A percentile compares a stretch with the other conserved stretches of the same genome.
These are phyloP conservation scores for Cephus pulcher DNA, from an alignment of 2,888 invertebrate species.

Conservation along the genomic window DNA sequence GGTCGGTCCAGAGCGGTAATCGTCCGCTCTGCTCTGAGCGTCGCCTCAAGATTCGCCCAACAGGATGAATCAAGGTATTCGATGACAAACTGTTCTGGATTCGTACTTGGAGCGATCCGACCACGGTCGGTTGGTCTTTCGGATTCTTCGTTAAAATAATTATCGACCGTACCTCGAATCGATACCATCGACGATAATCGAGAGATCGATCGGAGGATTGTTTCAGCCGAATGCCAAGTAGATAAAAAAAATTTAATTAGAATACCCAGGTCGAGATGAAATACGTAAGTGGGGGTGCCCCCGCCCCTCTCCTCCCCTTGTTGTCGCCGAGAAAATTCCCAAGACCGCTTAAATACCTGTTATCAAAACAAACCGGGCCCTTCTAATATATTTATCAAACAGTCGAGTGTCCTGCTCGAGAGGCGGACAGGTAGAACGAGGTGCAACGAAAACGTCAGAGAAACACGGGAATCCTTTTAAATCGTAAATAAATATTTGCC, in stretches of 20 bases:
- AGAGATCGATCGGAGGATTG: neutral
- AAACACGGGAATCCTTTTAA: conserved; percentile 53
- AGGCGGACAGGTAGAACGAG: conserved; percentile 33
- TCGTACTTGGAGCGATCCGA: neutral
- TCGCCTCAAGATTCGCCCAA: neutral
- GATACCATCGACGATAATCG: conserved; percentile 26
- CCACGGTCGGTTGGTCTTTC: neutral
- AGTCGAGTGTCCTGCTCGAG: conserved; percentile 31
- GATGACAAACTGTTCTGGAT: neutral
- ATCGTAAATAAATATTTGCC: conserved; percentile 59
- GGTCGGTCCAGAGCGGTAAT: conserved; percentile 7
- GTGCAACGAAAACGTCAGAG: conserved; percentile 38
- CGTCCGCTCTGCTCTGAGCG: neutral
- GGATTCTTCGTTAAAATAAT: neutral
- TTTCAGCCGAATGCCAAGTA: neutral
- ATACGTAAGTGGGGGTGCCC: neutral
- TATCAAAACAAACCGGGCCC: conserved; percentile 52
- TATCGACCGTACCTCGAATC: neutral
- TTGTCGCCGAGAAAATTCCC: conserved; percentile 28
- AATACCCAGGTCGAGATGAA: conserved; percentile 27
- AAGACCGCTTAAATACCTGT: conserved; percentile 49
- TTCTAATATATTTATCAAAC: conserved; percentile 61
- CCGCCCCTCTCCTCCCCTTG: neutral
- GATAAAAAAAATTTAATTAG: conserved; percentile 34
- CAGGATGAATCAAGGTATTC: neutral